These are phyloP conservation scores for Melitaea cinxia DNA, from an alignment of 1,140 invertebrate genomes.

Conservation along the genomic window DNA sequence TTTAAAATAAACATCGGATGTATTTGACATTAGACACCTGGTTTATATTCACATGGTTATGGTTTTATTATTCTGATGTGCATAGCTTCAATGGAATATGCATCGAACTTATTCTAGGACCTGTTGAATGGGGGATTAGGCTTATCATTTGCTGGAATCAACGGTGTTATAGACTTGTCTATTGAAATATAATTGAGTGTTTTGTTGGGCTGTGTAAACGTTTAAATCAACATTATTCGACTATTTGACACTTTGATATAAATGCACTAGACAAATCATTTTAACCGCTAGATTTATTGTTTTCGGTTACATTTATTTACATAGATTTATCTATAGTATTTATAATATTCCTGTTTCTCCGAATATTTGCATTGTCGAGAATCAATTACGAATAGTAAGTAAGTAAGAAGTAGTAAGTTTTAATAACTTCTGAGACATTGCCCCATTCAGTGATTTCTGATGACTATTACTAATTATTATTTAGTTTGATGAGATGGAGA, in stretches of 20 bases:
- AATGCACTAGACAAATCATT: not conserved
- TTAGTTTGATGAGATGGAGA: no score
- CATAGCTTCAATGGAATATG: not conserved
- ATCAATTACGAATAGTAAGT: no score
- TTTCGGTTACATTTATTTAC: not conserved
- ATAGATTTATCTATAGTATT: no score
- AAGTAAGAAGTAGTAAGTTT: no score
- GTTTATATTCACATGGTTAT: no score
- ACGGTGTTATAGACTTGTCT: not conserved
- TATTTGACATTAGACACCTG: no score
- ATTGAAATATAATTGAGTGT: slow-evolving; percentile 3
- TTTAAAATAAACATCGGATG: no score
- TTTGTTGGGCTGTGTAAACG: not conserved
- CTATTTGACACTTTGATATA: not conserved
- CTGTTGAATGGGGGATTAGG: slow-evolving; percentile 16
- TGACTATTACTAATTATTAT: no score
- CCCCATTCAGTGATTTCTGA: no score
- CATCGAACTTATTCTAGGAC: slow-evolving; percentile 6
- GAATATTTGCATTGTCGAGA: no score
- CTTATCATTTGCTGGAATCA: slow-evolving; percentile 3
- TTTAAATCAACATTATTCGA: not conserved
- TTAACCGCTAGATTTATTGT: not conserved
- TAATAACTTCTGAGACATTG: no score
- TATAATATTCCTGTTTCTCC: not conserved
- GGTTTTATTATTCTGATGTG: not conserved